Conservation (phyloP, 1,140 invertebrate genomes). For the Nixonia krombeini region DNA sequence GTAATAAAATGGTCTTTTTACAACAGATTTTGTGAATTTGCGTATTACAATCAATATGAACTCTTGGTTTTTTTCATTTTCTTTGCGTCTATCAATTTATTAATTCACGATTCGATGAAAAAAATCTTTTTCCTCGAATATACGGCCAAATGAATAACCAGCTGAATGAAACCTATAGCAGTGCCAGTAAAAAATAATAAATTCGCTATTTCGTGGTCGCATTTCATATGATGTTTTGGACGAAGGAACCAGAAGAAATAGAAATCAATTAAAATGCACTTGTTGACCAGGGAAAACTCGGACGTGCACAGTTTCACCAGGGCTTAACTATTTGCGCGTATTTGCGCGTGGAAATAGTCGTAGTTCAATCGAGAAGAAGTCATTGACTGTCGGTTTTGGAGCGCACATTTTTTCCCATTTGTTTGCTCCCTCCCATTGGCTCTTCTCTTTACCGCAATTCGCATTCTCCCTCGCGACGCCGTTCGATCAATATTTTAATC, state of each 20-base stretch:
- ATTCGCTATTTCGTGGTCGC: not conserved
- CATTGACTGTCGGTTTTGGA: conserved; percentile 58
- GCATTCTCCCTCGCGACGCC: conserved; percentile 58
- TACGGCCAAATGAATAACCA: no score
- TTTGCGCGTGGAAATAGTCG: conserved; percentile 36
- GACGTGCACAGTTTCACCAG: conserved; percentile 14
- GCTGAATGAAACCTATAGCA: not conserved
- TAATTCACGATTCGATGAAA: no score
- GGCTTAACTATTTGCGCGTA: conserved; percentile 41
- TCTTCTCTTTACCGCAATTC: conserved; percentile 64
- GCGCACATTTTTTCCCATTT: conserved; percentile 51
- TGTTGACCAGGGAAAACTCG: conserved; percentile 8
- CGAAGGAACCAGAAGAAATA: not conserved
- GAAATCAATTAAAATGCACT: conserved; percentile 1
- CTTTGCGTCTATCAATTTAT: no score
- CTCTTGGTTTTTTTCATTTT: no score
- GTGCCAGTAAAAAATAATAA: not conserved
- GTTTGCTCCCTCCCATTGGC: conserved; percentile 37
- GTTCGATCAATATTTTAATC: conserved; percentile 72
- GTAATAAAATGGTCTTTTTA: no score
- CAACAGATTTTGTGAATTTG: no score
- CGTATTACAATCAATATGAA: no score
- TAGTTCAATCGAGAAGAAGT: conserved; percentile 54
- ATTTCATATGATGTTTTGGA: not conserved
- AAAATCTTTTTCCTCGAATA: no score